Base-by-base conservation (phyloP, 2,797 vertebrate genomes). In the Geotrypetes seraphini region DNA sequence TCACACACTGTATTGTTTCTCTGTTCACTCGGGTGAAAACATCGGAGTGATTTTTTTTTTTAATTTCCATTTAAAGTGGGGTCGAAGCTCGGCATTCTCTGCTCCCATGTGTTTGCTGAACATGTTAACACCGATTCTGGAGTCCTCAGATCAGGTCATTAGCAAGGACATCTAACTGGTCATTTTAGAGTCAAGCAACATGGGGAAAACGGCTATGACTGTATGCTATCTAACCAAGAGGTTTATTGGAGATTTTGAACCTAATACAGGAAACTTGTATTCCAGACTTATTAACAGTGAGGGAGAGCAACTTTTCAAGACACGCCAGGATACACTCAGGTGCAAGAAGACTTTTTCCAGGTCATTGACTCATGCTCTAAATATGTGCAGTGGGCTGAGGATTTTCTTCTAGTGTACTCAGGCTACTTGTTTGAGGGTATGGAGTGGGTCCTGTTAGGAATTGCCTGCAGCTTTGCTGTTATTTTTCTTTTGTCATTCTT, bases 201-300 rank as follows among this genome's bases (percentile, higher is more conserved):
- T 85, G 39, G 83, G 82, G 38, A 86, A 86, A 49, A 86, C 82
- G 37, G 84, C 84, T 3, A 78, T 85, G 75, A 74, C 84, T 15
- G 84, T 86, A 31, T 75, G 84, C 45, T 86, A 84, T 57, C 53
- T 86, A 28, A 86, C 84, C 13, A 86, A 78, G 63, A 67, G 83
- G n/a, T 86, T 86, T 65, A 86, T 86, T 33, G 84, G 84, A 5
- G 84, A 86, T 46, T 86, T 86, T 28, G 84, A 86, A 47, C 71
- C 83, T 14, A 85, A 86, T 39, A 83, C 83, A 63, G 84, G 81
- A 22, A 86, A 47, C 46, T 60, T 86, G 23, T 86, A 85, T 52
- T 85, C 81, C 26, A 52, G 84, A 15, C 55, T 76, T 5, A 77
- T 86, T 31, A 66, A 17, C 2, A 53, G 86, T 3, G 83, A 86